phyloP scores from a whole-genome alignment of 2,113 vertebrate species.

The Polypterus senegalus region DNA sequence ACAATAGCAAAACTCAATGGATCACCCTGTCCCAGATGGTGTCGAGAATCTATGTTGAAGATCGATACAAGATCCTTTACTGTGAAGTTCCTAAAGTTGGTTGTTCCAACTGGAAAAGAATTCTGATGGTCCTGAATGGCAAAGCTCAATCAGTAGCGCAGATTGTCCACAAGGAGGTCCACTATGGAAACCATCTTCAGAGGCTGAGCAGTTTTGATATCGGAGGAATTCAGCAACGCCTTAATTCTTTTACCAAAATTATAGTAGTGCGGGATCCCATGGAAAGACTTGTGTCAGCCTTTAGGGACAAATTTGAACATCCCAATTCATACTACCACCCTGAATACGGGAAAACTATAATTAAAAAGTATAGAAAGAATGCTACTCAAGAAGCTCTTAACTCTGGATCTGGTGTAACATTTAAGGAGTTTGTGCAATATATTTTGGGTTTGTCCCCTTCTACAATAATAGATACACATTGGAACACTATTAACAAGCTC shows the following conservation, averaged over 20 bases:
- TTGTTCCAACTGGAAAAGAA: slow-evolving; percentile 57
- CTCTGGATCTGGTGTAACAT: slow-evolving; percentile 53
- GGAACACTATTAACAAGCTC: slow-evolving; percentile 56
- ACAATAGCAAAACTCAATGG: slow-evolving; percentile 21
- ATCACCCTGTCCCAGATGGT: slow-evolving; percentile 36
- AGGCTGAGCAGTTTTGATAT: slow-evolving; percentile 49
- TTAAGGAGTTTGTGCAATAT: slow-evolving; percentile 53
- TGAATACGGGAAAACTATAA: slow-evolving; percentile 54
- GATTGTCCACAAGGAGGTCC: slow-evolving; percentile 53
- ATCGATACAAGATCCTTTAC: slow-evolving; percentile 55
- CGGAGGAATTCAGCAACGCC: slow-evolving; percentile 39
- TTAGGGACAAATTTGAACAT: slow-evolving; percentile 64
- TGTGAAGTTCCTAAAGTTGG: slow-evolving; percentile 57
- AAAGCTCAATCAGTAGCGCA: slow-evolving; percentile 37
- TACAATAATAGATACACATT: slow-evolving; percentile 63
- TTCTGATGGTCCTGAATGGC: slow-evolving; percentile 51
- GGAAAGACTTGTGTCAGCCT: slow-evolving; percentile 64
- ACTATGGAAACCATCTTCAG: slow-evolving; percentile 51
- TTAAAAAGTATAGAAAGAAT: slow-evolving; percentile 51
- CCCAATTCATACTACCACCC: slow-evolving; percentile 61
- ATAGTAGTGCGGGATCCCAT: slow-evolving; percentile 61
- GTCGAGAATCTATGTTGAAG: slow-evolving; percentile 55
- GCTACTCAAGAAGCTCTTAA: slow-evolving; percentile 36
- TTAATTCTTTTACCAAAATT: slow-evolving; percentile 50
- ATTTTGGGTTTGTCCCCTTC: slow-evolving; percentile 49